Conservation (phyloP, 2,797 vertebrate genomes). For the Anolis apletophallus region DNA sequence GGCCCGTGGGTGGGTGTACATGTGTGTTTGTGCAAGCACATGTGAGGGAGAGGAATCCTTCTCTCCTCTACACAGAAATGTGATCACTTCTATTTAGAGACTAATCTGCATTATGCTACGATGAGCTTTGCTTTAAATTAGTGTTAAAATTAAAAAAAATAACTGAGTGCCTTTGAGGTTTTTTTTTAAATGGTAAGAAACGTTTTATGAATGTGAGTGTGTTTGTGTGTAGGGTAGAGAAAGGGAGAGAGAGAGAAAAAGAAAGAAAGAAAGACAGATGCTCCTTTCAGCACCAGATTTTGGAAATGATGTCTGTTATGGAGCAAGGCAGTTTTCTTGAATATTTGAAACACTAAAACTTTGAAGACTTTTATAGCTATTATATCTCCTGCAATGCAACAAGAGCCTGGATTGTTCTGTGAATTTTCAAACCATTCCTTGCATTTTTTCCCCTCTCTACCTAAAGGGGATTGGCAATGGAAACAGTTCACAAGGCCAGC, state of each 20-base stretch:
- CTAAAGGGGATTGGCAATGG: neutral
- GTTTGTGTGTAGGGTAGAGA: neutral
- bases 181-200: constrained; percentile 41
- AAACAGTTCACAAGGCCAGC: neutral
- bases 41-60: constrained; percentile 34
- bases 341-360: neutral
- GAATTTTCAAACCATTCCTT: neutral
- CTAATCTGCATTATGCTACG: constrained; percentile 30
- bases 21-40: neutral
- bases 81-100: constrained; percentile 51
- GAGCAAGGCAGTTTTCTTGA: neutral
- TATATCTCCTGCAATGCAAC: neutral
- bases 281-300: constrained; percentile 22
- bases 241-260: no score
- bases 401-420: neutral
- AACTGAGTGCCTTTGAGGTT: constrained; percentile 43
- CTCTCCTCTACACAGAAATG: constrained; percentile 43
- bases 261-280: neutral
- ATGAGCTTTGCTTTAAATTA: constrained; percentile 30
- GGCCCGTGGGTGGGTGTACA: neutral
- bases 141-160: constrained; percentile 18
- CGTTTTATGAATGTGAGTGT: constrained; percentile 15
- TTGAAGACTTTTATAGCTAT: neutral
- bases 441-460: constrained; percentile 1
- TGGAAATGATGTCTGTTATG: constrained; percentile 39